Percentiles rank a stretch among this genome's conserved stretches.
Evolutionary conservation across 2,113 vertebrate genomes (phyloP).

Genomic region (Chelonoidis abingdonii): DNA sequence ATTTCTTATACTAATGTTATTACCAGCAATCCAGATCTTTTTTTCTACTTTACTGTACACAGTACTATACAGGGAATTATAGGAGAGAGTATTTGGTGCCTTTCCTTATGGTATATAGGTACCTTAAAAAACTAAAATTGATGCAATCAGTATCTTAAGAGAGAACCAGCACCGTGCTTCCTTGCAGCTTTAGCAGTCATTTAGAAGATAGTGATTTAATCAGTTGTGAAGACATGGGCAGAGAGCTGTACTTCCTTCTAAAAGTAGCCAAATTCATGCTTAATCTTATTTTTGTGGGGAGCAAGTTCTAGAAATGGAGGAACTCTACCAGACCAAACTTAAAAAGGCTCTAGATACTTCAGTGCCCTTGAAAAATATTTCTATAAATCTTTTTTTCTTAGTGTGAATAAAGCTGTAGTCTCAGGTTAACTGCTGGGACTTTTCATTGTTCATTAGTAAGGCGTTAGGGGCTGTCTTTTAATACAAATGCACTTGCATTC

Average conservation of each 20-base stretch:
- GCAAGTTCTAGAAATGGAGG: background rate
- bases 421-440: background rate
- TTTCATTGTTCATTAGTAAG: background rate
- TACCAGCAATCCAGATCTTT: background rate
- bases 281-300: background rate
- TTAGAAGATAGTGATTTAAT: background rate
- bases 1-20: background rate
- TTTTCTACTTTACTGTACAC: background rate
- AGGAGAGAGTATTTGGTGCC: background rate
- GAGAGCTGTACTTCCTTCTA: background rate
- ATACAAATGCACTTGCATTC: background rate
- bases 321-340: background rate
- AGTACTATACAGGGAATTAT: background rate
- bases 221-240: background rate
- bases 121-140: background rate
- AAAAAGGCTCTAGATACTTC: background rate
- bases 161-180: background rate
- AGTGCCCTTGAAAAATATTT: background rate
- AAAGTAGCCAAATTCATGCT: background rate
- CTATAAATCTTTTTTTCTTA: background rate
- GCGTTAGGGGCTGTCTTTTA: background rate
- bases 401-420: background rate
- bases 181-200: background rate
- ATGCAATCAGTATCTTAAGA: background rate
- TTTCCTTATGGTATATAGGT: background rate